These are phyloP conservation scores for Tholera decimalis DNA, from an alignment of 2,888 invertebrate species.

Conservation along the genomic window DNA sequence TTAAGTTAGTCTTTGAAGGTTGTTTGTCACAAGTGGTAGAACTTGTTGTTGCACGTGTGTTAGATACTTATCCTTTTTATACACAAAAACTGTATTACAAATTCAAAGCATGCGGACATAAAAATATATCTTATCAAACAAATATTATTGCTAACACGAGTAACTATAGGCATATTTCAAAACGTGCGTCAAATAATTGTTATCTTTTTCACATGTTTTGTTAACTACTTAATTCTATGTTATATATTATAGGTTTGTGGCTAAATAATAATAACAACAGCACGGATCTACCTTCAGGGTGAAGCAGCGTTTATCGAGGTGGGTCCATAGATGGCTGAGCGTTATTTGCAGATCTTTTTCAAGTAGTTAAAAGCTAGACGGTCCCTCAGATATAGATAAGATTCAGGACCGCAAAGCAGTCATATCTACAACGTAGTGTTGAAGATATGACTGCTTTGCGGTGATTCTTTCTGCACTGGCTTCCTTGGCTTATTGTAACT, in stretches of 20 bases:
- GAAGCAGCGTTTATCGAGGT: too few species aligned
- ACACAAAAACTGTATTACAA: background rate
- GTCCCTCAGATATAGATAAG: too few species aligned
- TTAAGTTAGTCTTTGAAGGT: background rate
- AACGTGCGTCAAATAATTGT: background rate
- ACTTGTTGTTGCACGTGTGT: background rate
- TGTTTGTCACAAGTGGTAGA: background rate
- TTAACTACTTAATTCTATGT: background rate
- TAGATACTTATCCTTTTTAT: slow-evolving; percentile 2
- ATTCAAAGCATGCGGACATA: slow-evolving; percentile 11
- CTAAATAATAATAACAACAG: too few species aligned
- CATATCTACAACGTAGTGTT: too few species aligned
- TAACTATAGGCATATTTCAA: slow-evolving; percentile 2
- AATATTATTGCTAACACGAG: slow-evolving; percentile 3
- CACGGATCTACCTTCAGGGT: too few species aligned
- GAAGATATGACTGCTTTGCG: too few species aligned
- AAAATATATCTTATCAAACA: background rate
- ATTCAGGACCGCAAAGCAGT: too few species aligned
- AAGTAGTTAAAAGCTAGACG: too few species aligned
- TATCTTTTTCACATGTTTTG: background rate
- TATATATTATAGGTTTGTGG: background rate
- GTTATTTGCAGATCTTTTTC: too few species aligned
- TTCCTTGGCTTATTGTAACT: too few species aligned
- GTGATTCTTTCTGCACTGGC: too few species aligned
- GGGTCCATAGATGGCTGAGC: too few species aligned